Conservation (phyloP, 2,113 vertebrate species). For the Semicossyphus pulcher region DNA sequence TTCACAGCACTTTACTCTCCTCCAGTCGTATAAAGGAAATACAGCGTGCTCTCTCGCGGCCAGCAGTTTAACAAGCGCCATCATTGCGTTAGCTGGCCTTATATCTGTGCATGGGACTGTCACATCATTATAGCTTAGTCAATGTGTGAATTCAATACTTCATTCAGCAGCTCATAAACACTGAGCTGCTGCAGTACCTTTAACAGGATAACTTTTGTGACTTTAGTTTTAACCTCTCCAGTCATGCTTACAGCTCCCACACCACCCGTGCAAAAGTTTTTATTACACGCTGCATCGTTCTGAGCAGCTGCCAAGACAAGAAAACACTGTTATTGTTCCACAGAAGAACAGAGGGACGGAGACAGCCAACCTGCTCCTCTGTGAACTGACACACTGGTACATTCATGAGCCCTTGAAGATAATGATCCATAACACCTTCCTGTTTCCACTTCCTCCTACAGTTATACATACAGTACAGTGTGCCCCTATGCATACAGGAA, state of each 20-base stretch:
- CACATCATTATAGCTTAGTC: background rate
- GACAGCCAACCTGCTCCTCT: background rate
- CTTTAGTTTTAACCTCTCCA: background rate
- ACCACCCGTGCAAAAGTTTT: conserved; percentile 2
- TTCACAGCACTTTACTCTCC: conserved; percentile 31
- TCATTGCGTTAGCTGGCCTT: background rate
- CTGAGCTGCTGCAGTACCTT: background rate
- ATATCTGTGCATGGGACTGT: background rate
- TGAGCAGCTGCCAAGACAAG: conserved; percentile 22
- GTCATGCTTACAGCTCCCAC: conserved; percentile 15
- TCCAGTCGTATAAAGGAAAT: conserved; percentile 19
- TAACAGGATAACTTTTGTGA: background rate
- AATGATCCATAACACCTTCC: conserved; percentile 40
- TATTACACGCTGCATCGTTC: conserved; percentile 8
- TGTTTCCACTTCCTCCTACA: background rate
- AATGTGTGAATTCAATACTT: conserved; percentile 3
- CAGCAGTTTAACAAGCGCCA: background rate
- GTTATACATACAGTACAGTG: background rate
- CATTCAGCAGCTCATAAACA: background rate
- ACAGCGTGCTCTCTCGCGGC: background rate
- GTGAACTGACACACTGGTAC: background rate
- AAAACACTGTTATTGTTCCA: conserved; percentile 28
- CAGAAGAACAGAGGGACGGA: background rate
- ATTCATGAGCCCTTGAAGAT: conserved; percentile 27
- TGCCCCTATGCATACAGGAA: background rate